phyloP scores from a whole-genome alignment of 2,113 vertebrate genomes.

The Holacanthus passer region DNA sequence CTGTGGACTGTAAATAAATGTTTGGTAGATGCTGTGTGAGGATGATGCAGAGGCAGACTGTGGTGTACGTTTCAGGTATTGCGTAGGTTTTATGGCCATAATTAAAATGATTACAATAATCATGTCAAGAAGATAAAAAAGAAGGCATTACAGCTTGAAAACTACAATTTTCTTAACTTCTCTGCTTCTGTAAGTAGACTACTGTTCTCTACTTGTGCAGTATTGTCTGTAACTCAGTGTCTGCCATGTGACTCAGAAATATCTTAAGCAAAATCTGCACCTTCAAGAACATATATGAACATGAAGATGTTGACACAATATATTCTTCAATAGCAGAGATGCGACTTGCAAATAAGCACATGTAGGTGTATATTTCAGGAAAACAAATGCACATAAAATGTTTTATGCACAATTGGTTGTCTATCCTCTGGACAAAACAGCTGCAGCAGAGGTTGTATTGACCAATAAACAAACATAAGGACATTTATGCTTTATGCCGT shows the following conservation, averaged over 20 bases:
- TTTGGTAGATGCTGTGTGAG: neutral
- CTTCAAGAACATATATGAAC: neutral
- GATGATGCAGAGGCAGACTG: neutral
- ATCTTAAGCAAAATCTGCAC: neutral
- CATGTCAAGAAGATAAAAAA: no score
- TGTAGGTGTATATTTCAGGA: conserved; percentile 28
- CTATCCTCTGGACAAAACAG: conserved; percentile 47
- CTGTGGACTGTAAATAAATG: neutral
- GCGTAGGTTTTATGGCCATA: neutral
- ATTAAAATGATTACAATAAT: no score
- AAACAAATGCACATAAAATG: conserved; percentile 48
- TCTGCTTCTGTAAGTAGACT: neutral
- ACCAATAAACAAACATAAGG: conserved; percentile 66
- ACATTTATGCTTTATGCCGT: conserved; percentile 51
- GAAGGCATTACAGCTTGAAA: no score
- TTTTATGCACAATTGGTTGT: conserved; percentile 47
- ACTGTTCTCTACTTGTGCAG: neutral
- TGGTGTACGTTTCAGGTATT: neutral
- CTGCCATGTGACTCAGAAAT: neutral
- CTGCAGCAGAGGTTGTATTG: conserved; percentile 37
- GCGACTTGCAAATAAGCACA: conserved; percentile 5
- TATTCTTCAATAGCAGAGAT: neutral
- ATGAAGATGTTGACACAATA: neutral
- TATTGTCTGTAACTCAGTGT: no score
- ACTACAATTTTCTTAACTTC: neutral